phyloP scores from a whole-genome alignment of 2,113 vertebrate genomes.

The Anolis carolinensis region DNA sequence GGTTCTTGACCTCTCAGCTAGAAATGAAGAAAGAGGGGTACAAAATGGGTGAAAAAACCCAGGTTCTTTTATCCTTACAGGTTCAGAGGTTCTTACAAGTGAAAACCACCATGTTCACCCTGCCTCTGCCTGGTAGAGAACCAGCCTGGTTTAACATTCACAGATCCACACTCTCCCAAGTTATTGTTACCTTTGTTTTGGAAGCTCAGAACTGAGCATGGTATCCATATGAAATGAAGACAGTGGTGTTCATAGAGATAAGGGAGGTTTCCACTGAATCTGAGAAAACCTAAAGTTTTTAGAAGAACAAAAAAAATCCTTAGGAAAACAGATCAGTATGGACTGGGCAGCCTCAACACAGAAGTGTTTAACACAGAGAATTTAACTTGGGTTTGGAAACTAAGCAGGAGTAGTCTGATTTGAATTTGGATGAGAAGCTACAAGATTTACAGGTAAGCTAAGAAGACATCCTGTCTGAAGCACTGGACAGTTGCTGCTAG shows the following conservation, averaged over 20 bases:
- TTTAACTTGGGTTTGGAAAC: too few species aligned
- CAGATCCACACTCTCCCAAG: too few species aligned
- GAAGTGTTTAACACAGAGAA: too few species aligned
- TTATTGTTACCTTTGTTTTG: not conserved
- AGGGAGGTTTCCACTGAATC: not conserved
- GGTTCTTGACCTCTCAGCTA: slow-evolving; percentile 9
- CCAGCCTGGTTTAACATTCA: not conserved
- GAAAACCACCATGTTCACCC: not conserved
- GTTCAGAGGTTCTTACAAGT: not conserved
- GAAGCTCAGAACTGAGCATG: not conserved
- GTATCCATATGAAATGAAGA: not conserved
- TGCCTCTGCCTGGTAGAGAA: not conserved
- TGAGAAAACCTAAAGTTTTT: not conserved
- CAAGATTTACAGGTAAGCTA: too few species aligned
- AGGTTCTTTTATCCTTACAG: slow-evolving; percentile 4
- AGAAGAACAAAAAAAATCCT: too few species aligned
- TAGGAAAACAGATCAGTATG: too few species aligned
- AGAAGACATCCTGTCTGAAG: too few species aligned
- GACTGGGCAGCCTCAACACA: too few species aligned
- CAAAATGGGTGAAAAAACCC: slow-evolving; percentile 2
- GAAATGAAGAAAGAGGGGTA: slow-evolving; percentile 2
- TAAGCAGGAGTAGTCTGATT: too few species aligned
- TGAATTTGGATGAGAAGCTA: too few species aligned
- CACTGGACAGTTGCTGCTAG: too few species aligned
- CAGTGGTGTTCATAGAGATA: not conserved